Evolutionary conservation across 2,797 vertebrate genomes (phyloP).

Genomic region (Enteromius unitaeniatus): DNA sequence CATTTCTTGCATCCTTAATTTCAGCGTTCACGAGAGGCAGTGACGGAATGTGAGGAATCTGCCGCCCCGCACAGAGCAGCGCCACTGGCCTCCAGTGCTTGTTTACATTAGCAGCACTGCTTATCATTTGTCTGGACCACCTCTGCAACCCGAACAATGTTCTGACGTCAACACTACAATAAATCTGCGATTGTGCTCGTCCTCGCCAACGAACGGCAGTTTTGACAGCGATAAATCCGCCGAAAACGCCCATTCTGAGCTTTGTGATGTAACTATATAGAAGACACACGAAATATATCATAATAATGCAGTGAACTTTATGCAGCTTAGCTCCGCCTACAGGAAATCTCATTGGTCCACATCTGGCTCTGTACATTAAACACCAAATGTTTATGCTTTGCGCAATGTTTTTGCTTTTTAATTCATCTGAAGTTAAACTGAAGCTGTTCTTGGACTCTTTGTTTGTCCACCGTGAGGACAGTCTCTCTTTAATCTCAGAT

Average conservation of each 20-base stretch:
- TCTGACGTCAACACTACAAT: slow-evolving; percentile 72
- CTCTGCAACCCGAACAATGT: slow-evolving; percentile 73
- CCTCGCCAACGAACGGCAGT: neutral
- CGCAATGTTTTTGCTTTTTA: neutral
- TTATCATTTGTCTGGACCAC: slow-evolving; percentile 78
- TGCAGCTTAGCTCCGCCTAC: neutral
- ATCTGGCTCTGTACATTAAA: neutral
- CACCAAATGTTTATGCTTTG: neutral
- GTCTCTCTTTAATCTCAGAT: slow-evolving; percentile 78
- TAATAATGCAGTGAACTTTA: neutral
- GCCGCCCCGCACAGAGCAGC: slow-evolving; percentile 67
- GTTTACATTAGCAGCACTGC: slow-evolving; percentile 78
- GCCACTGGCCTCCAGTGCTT: slow-evolving; percentile 72
- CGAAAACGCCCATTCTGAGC: neutral
- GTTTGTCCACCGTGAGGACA: neutral
- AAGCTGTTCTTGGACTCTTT: slow-evolving; percentile 46
- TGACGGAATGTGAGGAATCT: slow-evolving; percentile 63
- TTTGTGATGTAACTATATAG: slow-evolving; percentile 38
- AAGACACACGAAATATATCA: neutral
- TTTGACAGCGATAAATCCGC: neutral
- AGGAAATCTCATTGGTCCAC: neutral
- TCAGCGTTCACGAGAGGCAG: slow-evolving; percentile 37
- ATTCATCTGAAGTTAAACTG: neutral
- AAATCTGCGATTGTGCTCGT: slow-evolving; percentile 66
- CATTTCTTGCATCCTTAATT: slow-evolving; percentile 59